These are phyloP conservation scores for Furcifer pardalis DNA, from an alignment of 2,797 vertebrate genomes.

Conservation along the genomic window DNA sequence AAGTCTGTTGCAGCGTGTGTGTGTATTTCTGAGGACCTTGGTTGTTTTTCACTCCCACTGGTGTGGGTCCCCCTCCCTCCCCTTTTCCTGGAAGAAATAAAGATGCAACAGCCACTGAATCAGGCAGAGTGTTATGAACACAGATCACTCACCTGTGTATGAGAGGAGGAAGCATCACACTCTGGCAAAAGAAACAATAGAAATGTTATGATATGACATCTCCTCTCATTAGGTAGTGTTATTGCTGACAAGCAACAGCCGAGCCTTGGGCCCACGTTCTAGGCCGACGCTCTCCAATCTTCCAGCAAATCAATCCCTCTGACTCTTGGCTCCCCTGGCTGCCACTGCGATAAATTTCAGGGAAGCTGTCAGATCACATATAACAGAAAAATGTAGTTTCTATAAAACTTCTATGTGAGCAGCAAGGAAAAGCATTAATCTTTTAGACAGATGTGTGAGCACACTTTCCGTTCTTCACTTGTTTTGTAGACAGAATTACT, in stretches of 20 bases:
- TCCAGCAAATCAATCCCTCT: constrained; percentile 17
- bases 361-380: constrained; percentile 15
- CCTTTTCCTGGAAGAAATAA: not conserved
- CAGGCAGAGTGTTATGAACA: not conserved
- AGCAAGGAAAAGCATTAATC: not conserved
- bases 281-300: constrained; percentile 3
- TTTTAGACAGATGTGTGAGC: not conserved
- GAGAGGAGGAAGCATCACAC: not conserved
- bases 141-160: not conserved
- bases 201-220: constrained; percentile 10
- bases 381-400: constrained; percentile 1
- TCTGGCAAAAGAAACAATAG: constrained; percentile 17
- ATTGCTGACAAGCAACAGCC: constrained; percentile 24
- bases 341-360: constrained; percentile 25
- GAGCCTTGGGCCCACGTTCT: fast-evolving
- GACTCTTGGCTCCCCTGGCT: not conserved
- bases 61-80: too few species aligned
- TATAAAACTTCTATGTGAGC: not conserved
- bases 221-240: constrained; percentile 18
- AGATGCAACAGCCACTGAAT: not conserved
- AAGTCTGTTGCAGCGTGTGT: not conserved
- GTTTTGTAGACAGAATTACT: not conserved
- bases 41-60: not conserved
- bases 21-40: not conserved
- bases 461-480: not conserved